These are phyloP conservation scores for Drepana falcataria DNA, from an alignment of 2,888 invertebrate genomes.

Conservation along the genomic window DNA sequence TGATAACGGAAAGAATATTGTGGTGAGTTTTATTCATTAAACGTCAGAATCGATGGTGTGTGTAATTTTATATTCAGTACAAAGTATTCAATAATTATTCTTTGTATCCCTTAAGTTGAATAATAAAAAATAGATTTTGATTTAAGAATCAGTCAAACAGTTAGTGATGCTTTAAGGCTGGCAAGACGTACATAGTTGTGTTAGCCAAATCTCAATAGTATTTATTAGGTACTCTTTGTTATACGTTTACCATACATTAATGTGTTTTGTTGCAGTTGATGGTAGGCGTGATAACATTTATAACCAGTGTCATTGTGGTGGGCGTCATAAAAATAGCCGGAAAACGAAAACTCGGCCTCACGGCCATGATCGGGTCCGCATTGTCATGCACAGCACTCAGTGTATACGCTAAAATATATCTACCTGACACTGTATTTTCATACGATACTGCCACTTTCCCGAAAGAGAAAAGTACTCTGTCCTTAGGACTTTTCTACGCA, in stretches of 20 bases:
- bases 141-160: too few species aligned
- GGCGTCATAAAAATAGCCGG: constrained; percentile 60
- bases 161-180: too few species aligned
- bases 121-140: too few species aligned
- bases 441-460: constrained; percentile 61
- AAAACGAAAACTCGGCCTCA: constrained; percentile 67
- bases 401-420: constrained; percentile 51
- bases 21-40: constrained; percentile 42
- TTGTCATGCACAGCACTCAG: constrained; percentile 60
- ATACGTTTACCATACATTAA: background rate
- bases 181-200: too few species aligned
- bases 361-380: constrained; percentile 59
- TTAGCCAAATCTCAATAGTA: too few species aligned
- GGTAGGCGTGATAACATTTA: constrained; percentile 66
- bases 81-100: too few species aligned
- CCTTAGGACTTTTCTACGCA: constrained; percentile 57
- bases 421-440: constrained; percentile 58
- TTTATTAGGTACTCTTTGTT: too few species aligned
- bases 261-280: constrained; percentile 49
- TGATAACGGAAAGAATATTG: constrained; percentile 52
- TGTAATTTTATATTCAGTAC: too few species aligned
- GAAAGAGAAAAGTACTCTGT: constrained; percentile 49
- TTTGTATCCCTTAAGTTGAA: too few species aligned
- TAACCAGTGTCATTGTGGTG: constrained; percentile 57
- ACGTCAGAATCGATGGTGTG: too few species aligned